Evolutionary conservation across 2,888 invertebrate species (phyloP).

Genomic region (Xylota sylvarum): DNA sequence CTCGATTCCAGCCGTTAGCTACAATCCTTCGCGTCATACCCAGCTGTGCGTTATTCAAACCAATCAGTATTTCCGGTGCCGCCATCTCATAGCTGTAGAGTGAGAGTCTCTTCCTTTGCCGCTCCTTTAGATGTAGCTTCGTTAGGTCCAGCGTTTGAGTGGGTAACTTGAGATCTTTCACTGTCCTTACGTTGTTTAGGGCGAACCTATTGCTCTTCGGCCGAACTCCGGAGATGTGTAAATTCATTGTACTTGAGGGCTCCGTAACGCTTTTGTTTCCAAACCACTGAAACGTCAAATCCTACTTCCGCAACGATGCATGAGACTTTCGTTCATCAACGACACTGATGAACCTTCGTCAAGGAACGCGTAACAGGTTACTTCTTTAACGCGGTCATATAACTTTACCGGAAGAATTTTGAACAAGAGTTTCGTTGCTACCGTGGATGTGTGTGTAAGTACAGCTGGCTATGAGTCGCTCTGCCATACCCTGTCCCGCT

Average conservation of each 20-base stretch:
- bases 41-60: too few relatives aligned
- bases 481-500: too few relatives aligned
- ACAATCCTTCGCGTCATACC: too few relatives aligned
- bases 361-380: background rate
- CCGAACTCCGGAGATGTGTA: background rate
- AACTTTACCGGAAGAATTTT: background rate
- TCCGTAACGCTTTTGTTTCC: background rate
- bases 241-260: background rate
- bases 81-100: too few relatives aligned
- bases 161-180: conserved; percentile 28
- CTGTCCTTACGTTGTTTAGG: too few relatives aligned
- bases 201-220: conserved; percentile 1
- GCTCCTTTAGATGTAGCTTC: conserved; percentile 27
- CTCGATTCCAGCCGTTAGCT: conserved; percentile 17
- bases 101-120: too few relatives aligned
- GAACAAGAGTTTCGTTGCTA: background rate
- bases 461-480: too few relatives aligned
- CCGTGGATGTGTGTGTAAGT: background rate
- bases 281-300: background rate
- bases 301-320: background rate
- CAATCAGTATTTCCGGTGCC: too few relatives aligned
- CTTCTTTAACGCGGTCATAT: background rate
- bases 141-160: conserved; percentile 32
- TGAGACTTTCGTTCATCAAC: background rate
- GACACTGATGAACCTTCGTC: background rate